These are phyloP conservation scores for Matsumyia berberina DNA, from an alignment of 2,888 invertebrate species.

Conservation along the genomic window DNA sequence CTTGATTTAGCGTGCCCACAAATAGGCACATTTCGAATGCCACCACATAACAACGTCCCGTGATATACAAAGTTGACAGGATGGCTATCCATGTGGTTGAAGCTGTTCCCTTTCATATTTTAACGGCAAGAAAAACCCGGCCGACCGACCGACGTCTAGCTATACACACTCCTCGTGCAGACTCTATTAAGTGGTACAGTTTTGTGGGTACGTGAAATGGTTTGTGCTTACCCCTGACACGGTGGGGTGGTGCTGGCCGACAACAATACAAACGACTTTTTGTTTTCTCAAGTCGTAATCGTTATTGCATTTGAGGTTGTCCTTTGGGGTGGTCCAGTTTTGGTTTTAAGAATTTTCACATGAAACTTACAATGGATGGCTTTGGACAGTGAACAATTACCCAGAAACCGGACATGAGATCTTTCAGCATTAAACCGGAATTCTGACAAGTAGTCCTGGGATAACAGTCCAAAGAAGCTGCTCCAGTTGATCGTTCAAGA, in stretches of 20 bases:
- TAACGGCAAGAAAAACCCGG: neutral
- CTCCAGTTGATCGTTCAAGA: constrained; percentile 16
- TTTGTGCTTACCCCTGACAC: constrained; percentile 22
- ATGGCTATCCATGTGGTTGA: constrained; percentile 19
- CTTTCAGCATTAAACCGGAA: constrained; percentile 45
- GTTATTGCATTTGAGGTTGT: constrained; percentile 35
- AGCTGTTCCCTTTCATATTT: neutral
- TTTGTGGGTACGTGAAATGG: constrained; percentile 37
- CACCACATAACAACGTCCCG: constrained; percentile 22
- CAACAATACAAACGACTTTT: constrained; percentile 1
- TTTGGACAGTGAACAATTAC: constrained; percentile 17
- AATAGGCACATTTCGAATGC: constrained; percentile 13
- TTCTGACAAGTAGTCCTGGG: constrained; percentile 3
- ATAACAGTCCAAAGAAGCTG: constrained; percentile 5
- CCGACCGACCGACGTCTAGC: neutral
- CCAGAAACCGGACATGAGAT: constrained; percentile 18
- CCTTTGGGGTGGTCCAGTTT: constrained; percentile 61
- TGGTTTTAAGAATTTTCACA: constrained; percentile 61
- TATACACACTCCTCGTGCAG: constrained; percentile 1
- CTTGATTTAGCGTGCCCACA: constrained; percentile 20
- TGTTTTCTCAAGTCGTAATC: neutral
- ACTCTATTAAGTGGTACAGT: constrained; percentile 26
- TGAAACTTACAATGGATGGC: constrained; percentile 37
- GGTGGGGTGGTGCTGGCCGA: constrained; percentile 16
- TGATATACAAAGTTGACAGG: constrained; percentile 30